These are phyloP conservation scores for Polymixis flavicincta DNA, from an alignment of 2,888 invertebrate species.

Conservation along the genomic window DNA sequence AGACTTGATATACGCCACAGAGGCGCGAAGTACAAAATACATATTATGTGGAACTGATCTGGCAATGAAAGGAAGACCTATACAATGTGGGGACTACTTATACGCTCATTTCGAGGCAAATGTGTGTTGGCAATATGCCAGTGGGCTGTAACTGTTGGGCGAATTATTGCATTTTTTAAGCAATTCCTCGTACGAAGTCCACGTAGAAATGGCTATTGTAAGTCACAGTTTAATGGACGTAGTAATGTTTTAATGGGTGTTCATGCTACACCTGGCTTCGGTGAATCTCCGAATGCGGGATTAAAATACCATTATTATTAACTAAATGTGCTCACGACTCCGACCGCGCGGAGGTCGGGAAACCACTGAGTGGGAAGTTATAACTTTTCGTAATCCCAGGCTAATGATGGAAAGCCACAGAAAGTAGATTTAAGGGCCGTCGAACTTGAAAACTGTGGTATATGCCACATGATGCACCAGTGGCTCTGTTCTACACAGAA, in stretches of 20 bases:
- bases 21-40: conserved; percentile 36
- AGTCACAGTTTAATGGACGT: conserved; percentile 26
- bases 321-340: conserved; percentile 17
- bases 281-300: conserved; percentile 11
- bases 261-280: conserved; percentile 28
- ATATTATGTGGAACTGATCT: conserved; percentile 37
- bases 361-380: conserved; percentile 14
- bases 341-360: not conserved
- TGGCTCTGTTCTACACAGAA: not conserved
- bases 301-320: conserved; percentile 25
- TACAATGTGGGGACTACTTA: conserved; percentile 41
- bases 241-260: conserved; percentile 36
- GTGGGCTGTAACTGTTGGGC: conserved; percentile 45
- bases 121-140: conserved; percentile 55
- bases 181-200: conserved; percentile 40
- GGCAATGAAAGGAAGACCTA: conserved; percentile 44
- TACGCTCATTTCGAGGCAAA: conserved; percentile 45
- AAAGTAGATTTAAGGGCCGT: not conserved
- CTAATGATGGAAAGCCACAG: conserved; percentile 14
- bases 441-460: not conserved
- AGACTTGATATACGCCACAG: conserved; percentile 31
- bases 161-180: conserved; percentile 56
- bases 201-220: conserved; percentile 34
- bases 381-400: conserved; percentile 22
- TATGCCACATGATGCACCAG: not conserved